A percentile compares a stretch with the other conserved stretches of the same genome.
Conservation (phyloP, 2,888 invertebrate genomes). For the Hylaea fasciaria region DNA sequence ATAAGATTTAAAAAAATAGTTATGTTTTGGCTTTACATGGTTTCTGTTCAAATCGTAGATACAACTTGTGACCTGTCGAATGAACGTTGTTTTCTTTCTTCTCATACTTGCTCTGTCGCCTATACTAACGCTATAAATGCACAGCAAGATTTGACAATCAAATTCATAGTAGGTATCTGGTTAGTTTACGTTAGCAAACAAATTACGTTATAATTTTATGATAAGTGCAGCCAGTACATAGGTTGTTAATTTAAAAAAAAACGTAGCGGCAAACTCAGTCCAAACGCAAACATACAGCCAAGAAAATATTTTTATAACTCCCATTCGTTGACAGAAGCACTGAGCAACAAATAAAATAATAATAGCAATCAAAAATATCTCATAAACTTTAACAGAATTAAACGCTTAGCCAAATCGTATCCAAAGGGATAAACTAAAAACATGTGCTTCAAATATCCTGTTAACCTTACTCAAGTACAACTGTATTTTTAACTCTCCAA, state of each 20-base stretch:
- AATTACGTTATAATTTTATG: too few species aligned
- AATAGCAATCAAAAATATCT: slow-evolving; percentile 51
- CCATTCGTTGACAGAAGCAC: slow-evolving; percentile 15
- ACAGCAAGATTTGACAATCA: too few species aligned
- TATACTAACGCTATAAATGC: too few species aligned
- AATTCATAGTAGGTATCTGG: too few species aligned
- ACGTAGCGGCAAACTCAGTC: neutral
- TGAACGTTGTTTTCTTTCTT: too few species aligned
- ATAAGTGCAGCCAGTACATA: too few species aligned
- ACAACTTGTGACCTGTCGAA: neutral
- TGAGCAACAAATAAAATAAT: slow-evolving; percentile 32
- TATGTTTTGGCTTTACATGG: too few species aligned
- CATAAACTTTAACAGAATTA: slow-evolving; percentile 58
- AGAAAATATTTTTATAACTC: slow-evolving; percentile 18
- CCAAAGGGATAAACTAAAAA: slow-evolving; percentile 56
- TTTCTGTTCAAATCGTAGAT: too few species aligned
- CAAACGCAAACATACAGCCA: slow-evolving; percentile 1
- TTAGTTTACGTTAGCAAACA: too few species aligned
- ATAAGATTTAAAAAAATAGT: too few species aligned
- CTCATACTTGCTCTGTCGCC: too few species aligned
- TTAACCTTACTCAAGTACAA: slow-evolving; percentile 40
- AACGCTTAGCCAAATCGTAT: slow-evolving; percentile 62
- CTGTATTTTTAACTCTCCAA: slow-evolving; percentile 44
- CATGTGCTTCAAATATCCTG: slow-evolving; percentile 46
- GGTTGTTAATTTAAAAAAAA: too few species aligned